These are phyloP conservation scores for Dryococelus australis DNA, from an alignment of 2,888 invertebrate genomes.

Conservation along the genomic window DNA sequence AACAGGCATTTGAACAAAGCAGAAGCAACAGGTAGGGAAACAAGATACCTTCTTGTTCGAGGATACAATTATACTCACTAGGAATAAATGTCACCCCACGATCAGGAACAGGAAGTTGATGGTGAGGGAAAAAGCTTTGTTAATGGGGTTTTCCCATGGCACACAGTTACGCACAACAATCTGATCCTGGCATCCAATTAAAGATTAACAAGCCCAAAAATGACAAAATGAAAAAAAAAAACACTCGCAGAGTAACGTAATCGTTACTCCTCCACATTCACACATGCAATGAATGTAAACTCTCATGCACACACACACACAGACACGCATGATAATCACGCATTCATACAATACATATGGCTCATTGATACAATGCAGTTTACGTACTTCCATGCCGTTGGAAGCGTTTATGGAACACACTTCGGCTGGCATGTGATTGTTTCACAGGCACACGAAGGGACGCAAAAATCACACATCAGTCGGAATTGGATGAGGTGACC, in stretches of 20 bases:
- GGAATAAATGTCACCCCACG: background rate
- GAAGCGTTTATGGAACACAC: conserved; percentile 49
- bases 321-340: conserved; percentile 37
- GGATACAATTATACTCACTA: background rate
- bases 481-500: conserved; percentile 48
- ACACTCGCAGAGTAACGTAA: conserved; percentile 18
- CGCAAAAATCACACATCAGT: conserved; percentile 52
- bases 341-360: conserved; percentile 37
- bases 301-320: conserved; percentile 41
- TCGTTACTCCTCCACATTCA: background rate
- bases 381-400: conserved; percentile 51
- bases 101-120: background rate
- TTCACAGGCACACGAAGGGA: conserved; percentile 51
- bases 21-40: conserved; percentile 42
- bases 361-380: conserved; percentile 54
- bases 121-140: background rate
- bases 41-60: conserved; percentile 20
- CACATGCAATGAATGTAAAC: conserved; percentile 31
- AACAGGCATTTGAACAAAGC: conserved; percentile 38
- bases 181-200: conserved; percentile 17
- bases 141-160: conserved; percentile 24
- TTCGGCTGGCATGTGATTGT: conserved; percentile 52
- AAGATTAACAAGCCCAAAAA: conserved; percentile 28
- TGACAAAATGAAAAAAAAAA: conserved; percentile 22
- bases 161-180: conserved; percentile 37